Percentiles rank a stretch among this genome's conserved stretches.
Conservation (phyloP, 2,888 invertebrate genomes). For the Cephus nigrinus region DNA sequence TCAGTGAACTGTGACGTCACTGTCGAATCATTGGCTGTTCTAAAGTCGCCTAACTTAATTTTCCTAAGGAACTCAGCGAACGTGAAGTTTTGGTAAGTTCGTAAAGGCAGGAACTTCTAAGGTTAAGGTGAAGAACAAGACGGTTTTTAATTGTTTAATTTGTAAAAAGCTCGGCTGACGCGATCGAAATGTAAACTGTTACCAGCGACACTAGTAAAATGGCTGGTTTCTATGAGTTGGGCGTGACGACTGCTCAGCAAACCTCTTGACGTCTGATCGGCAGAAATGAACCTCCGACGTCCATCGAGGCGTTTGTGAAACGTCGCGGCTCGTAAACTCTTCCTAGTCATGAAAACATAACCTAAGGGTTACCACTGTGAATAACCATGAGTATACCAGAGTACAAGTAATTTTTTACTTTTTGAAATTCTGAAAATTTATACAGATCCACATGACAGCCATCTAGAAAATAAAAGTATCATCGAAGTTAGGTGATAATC, state of each 20-base stretch:
- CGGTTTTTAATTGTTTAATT: too few species aligned
- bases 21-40: not conserved
- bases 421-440: not conserved
- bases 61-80: not conserved
- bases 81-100: not conserved
- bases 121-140: slow-evolving; percentile 10
- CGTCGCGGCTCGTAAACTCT: not conserved
- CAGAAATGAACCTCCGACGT: slow-evolving; percentile 25
- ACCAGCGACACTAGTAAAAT: not conserved
- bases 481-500: not conserved
- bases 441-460: not conserved
- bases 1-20: not conserved
- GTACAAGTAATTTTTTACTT: not conserved
- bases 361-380: not conserved
- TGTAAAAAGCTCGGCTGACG: slow-evolving; percentile 1
- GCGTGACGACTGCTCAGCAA: slow-evolving; percentile 16
- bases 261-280: slow-evolving; percentile 34
- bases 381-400: not conserved
- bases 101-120: not conserved
- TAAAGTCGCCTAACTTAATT: not conserved
- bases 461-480: not conserved
- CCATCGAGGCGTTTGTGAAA: not conserved
- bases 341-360: not conserved
- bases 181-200: not conserved
- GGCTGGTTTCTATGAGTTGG: not conserved